Conservation (phyloP, 2,797 vertebrate genomes). For the Odontamblyopus lacepedii region DNA sequence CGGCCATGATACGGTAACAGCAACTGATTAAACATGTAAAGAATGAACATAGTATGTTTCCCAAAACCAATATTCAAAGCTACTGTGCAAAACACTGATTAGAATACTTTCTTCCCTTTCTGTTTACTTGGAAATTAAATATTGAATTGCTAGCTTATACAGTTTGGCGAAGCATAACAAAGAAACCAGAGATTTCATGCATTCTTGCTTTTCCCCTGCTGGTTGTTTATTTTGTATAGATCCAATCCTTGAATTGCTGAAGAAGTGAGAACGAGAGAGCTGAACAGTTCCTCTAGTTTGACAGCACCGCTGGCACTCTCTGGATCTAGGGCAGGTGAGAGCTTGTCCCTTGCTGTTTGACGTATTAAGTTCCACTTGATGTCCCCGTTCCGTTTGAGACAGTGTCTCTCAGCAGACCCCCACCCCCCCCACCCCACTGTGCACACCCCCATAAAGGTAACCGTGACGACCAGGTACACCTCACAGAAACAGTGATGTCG, state of each 20-base stretch:
- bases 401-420: constrained; percentile 46
- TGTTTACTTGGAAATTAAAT: too few species aligned
- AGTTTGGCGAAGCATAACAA: too few species aligned
- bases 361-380: constrained; percentile 22
- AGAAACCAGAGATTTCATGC: background rate
- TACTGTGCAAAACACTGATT: too few species aligned
- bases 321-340: constrained; percentile 49
- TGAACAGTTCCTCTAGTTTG: constrained; percentile 25
- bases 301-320: constrained; percentile 33
- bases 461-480: constrained; percentile 54
- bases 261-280: background rate
- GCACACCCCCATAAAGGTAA: constrained; percentile 46
- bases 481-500: constrained; percentile 47
- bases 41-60: too few species aligned
- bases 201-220: background rate
- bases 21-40: too few species aligned
- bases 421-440: constrained; percentile 26
- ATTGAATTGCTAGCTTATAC: too few species aligned
- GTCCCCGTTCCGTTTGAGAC: constrained; percentile 20
- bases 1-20: too few species aligned
- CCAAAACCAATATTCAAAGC: too few species aligned
- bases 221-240: background rate
- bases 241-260: background rate
- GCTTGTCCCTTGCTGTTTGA: constrained; percentile 34
- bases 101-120: too few species aligned